Conservation (phyloP, 2,113 vertebrate genomes). For the Fulica atra region DNA sequence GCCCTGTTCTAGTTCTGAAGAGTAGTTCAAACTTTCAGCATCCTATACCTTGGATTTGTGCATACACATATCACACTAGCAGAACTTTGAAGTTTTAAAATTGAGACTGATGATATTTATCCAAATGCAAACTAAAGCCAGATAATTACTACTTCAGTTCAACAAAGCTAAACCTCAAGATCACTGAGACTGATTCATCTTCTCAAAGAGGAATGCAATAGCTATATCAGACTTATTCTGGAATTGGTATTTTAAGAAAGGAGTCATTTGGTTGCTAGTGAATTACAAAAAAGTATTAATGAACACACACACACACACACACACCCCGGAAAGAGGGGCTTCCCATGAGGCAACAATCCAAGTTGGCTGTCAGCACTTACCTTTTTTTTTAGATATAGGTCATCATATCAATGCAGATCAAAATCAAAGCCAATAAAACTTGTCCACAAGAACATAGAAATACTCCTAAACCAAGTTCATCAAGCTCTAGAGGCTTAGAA, state of each 20-base stretch:
- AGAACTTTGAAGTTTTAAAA: background rate
- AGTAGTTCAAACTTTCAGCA: background rate
- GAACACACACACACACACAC: rapidly evolving
- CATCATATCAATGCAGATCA: background rate
- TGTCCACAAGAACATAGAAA: background rate
- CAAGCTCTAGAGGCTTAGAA: background rate
- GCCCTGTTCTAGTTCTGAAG: background rate
- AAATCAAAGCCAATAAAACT: background rate
- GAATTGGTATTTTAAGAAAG: background rate
- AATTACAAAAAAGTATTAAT: background rate
- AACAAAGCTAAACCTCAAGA: background rate
- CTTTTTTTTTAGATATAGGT: background rate
- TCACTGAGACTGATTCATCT: background rate
- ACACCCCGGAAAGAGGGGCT: background rate
- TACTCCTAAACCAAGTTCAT: background rate
- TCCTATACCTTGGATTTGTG: background rate
- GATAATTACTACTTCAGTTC: background rate
- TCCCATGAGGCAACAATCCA: background rate
- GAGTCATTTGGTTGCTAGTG: background rate
- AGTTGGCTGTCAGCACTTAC: background rate
- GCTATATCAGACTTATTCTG: background rate
- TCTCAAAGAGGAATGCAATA: background rate
- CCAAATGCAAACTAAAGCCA: background rate
- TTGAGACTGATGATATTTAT: rapidly evolving
- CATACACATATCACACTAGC: background rate